phyloP scores from a whole-genome alignment of 2,797 vertebrate genomes.

The Erpetoichthys calabaricus region DNA sequence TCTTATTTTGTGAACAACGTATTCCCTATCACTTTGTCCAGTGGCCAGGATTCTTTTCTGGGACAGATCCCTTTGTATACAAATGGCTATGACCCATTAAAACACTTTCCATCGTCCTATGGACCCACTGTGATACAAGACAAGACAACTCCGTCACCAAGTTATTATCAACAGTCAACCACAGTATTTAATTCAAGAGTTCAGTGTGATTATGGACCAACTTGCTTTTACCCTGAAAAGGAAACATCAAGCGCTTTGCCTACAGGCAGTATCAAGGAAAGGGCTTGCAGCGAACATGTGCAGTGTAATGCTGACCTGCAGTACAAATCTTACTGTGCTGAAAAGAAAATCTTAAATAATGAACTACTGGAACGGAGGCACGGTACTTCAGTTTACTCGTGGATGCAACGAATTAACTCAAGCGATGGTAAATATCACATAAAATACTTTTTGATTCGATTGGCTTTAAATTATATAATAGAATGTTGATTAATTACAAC shows the following conservation, averaged over 20 bases:
- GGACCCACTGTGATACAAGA: slow-evolving; percentile 48
- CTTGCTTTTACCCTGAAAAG: slow-evolving; percentile 63
- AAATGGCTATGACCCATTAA: slow-evolving; percentile 55
- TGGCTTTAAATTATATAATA: no score
- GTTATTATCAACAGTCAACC: slow-evolving; percentile 60
- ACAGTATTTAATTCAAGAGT: slow-evolving; percentile 50
- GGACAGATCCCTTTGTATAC: slow-evolving; percentile 60
- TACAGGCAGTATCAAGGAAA: slow-evolving; percentile 49
- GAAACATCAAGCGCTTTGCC: slow-evolving; percentile 48
- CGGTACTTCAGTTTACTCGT: slow-evolving; percentile 59
- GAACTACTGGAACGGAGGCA: slow-evolving; percentile 63
- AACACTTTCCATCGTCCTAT: slow-evolving; percentile 60
- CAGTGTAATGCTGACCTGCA: slow-evolving; percentile 51
- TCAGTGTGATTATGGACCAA: slow-evolving; percentile 57
- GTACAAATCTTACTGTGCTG: slow-evolving; percentile 44
- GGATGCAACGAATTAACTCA: slow-evolving; percentile 71
- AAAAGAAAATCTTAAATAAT: slow-evolving; percentile 49
- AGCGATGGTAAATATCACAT: slow-evolving; percentile 45
- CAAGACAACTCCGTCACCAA: slow-evolving; percentile 54
- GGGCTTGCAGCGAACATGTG: slow-evolving; percentile 49
- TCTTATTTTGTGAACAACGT: slow-evolving; percentile 69
- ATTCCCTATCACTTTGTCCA: slow-evolving; percentile 60
- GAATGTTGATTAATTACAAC: no score
- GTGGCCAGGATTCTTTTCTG: slow-evolving; percentile 59
- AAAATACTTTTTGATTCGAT: not conserved